A percentile compares a stretch with the other conserved stretches of the same genome.
Evolutionary conservation across 2,888 invertebrate genomes (phyloP).

Genomic region (Laothoe populi): DNA sequence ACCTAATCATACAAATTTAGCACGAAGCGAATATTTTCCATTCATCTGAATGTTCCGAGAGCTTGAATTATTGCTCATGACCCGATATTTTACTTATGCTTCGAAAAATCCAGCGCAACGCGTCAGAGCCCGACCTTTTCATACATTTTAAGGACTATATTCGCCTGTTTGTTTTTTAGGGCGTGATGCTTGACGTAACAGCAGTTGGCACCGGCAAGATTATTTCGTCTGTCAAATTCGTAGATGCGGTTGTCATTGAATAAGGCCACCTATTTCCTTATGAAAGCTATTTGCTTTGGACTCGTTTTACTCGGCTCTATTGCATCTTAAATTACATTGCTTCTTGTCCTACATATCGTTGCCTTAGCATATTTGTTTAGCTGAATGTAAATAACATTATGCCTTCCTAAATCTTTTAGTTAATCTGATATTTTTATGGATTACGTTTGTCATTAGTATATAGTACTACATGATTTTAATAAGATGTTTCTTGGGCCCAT

Average conservation of each 20-base stretch:
- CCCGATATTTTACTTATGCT: slow-evolving; percentile 32
- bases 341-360: neutral
- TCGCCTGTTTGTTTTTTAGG: slow-evolving; percentile 36
- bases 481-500: no score
- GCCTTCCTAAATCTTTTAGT: neutral
- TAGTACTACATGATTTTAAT: no score
- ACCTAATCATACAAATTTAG: neutral
- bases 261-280: slow-evolving; percentile 26
- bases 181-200: slow-evolving; percentile 30
- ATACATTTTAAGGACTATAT: slow-evolving; percentile 36
- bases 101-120: slow-evolving; percentile 28
- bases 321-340: slow-evolving; percentile 15
- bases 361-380: neutral
- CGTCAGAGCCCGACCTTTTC: slow-evolving; percentile 39
- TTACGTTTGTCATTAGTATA: no score
- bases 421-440: neutral
- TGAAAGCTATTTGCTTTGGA: slow-evolving; percentile 12
- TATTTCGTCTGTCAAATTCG: slow-evolving; percentile 26
- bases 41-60: slow-evolving; percentile 22
- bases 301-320: slow-evolving; percentile 1
- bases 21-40: slow-evolving; percentile 6
- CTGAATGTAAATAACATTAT: neutral
- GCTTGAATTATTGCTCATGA: slow-evolving; percentile 29
- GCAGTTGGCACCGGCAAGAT: slow-evolving; percentile 7
- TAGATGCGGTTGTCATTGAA: neutral